Evolutionary conservation across 1,140 invertebrate species (phyloP), one percentile per base, ranked within the genome.

Genomic region (Lucilia sericata): DNA sequence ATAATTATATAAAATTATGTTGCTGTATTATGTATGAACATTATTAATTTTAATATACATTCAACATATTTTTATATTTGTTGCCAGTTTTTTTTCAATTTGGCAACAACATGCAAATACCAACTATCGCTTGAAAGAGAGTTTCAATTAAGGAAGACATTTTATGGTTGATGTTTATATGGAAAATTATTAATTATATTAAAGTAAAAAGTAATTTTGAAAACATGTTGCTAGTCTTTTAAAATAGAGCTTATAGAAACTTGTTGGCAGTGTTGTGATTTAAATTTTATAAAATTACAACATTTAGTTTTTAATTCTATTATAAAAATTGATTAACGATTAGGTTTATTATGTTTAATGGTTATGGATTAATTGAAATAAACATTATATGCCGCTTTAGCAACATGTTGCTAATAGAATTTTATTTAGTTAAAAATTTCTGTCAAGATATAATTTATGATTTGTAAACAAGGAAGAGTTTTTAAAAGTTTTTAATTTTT

Each of bases 11-110:
- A 70, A 70, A 70, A 70, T 25, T 21, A 70, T 70, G 65, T 70
- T 70, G 65, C 21, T 70, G 65, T 70, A 70, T 70, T 70, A 70
- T 70, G 65, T 70, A 70, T 70, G 65, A 70, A 70, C 65, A 70
- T 21, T 21, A 70, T 70, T 70, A 70, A 21, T 70, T 25, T 70
- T 21, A 10, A 70, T 70, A 70, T 19, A 70, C 19, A 30, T 60
- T 30, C 1, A 30, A n/a, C 7, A n/a, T 2, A 17, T 7, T 60
- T 60, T 60, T 7, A n/a, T 60, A 17, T 60, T 60, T 60, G 55
- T 60, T 60, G 55, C 55, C 13, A 60, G 55, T 60, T 60, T 60
- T n/a, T 17, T 60, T 30, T 30, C 25, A 2, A 30, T n/a, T 17
- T n/a, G 55, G 55, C 55, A 60, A 60, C 14, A 60, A 60, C 55